Conservation (phyloP, 2,113 vertebrate genomes). For the Nematolebias whitei region DNA sequence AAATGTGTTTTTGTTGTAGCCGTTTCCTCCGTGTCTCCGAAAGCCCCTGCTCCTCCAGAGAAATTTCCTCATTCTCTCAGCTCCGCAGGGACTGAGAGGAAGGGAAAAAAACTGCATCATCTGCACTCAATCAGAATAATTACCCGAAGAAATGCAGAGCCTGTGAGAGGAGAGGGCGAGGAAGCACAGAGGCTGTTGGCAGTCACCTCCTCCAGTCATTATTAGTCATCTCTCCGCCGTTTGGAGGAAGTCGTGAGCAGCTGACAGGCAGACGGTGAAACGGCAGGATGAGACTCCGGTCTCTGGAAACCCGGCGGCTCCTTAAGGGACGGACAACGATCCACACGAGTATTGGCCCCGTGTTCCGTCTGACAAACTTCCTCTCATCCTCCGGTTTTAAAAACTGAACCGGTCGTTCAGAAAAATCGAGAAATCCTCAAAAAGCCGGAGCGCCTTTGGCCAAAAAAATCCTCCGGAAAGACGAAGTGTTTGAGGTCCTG, state of each 20-base stretch:
- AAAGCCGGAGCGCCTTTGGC: no score
- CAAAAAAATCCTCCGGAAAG: slow-evolving; percentile 22
- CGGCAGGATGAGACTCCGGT: slow-evolving; percentile 50
- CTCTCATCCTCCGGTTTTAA: slow-evolving; percentile 25
- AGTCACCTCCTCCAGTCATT: slow-evolving; percentile 56
- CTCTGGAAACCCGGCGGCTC: no score
- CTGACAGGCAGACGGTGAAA: slow-evolving; percentile 31
- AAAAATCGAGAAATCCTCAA: slow-evolving; percentile 30
- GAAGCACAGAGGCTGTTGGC: slow-evolving; percentile 67
- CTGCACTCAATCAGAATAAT: slow-evolving; percentile 75
- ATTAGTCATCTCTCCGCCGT: slow-evolving; percentile 68
- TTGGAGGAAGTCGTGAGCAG: slow-evolving; percentile 47
- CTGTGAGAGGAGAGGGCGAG: no score
- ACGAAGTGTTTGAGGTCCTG: slow-evolving; percentile 37
- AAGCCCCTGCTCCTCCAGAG: slow-evolving; percentile 56
- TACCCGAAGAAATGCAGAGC: slow-evolving; percentile 64
- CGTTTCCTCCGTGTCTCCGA: slow-evolving; percentile 56
- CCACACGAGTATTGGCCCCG: slow-evolving; percentile 30
- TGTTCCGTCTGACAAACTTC: slow-evolving; percentile 53
- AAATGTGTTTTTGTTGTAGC: slow-evolving; percentile 49
- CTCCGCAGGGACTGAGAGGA: slow-evolving; percentile 35
- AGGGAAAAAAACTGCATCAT: slow-evolving; percentile 51
- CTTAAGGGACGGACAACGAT: slow-evolving; percentile 40
- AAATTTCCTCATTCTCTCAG: slow-evolving; percentile 44
- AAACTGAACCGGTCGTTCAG: slow-evolving; percentile 38